These are phyloP conservation scores for Plecturocebus donacophilus DNA, from an alignment of 2,113 vertebrate genomes.

Conservation along the genomic window DNA sequence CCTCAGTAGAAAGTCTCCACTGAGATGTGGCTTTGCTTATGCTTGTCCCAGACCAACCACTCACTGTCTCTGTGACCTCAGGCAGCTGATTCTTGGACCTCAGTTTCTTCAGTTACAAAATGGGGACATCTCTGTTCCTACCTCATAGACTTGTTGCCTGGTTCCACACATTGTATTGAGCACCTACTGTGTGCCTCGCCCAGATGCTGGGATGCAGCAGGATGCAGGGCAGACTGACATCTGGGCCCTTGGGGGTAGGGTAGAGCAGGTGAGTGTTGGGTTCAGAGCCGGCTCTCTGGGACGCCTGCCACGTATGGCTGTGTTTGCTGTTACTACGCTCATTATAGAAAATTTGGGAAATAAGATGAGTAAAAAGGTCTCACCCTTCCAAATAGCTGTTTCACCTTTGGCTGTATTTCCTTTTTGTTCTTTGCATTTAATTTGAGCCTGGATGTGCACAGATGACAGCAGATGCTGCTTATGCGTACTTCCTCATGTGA, in stretches of 20 bases:
- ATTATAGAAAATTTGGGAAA: not conserved
- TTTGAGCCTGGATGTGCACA: not conserved
- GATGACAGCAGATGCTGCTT: no score
- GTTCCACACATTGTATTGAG: not conserved
- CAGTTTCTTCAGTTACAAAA: not conserved
- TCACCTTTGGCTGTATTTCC: not conserved
- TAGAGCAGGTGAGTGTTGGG: not conserved
- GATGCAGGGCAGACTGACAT: not conserved
- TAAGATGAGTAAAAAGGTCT: not conserved
- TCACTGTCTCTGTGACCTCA: not conserved
- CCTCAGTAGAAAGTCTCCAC: not conserved
- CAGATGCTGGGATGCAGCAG: not conserved
- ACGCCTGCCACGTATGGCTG: fast-evolving
- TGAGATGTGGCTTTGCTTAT: not conserved
- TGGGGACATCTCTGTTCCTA: not conserved
- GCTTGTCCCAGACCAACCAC: not conserved
- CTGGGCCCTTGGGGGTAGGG: not conserved
- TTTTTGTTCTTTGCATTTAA: not conserved
- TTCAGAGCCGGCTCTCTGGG: not conserved
- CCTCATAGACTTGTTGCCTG: not conserved
- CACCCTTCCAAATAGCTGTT: not conserved
- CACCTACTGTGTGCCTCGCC: not conserved
- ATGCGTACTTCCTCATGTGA: no score
- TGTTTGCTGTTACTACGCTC: not conserved
- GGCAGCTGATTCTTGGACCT: not conserved